phyloP scores from a whole-genome alignment of 2,888 invertebrate genomes.

The Odontomyia ornata region DNA sequence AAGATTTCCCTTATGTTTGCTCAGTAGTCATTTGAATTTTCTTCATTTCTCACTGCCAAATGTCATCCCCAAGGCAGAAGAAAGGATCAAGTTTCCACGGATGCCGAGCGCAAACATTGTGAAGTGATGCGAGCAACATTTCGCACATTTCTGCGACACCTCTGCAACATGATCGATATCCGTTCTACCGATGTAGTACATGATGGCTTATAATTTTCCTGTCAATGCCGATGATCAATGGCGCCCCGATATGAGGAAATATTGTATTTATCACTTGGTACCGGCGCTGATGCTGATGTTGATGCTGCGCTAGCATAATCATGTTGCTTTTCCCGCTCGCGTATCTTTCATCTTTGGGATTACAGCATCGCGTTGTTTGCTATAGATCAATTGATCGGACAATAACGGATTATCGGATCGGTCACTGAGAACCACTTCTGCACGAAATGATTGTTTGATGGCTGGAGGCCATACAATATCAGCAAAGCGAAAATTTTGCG shows the following conservation, averaged over 20 bases:
- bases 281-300: not conserved
- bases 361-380: constrained; percentile 16
- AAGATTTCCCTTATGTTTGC: no score
- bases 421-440: constrained; percentile 18
- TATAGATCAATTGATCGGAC: not conserved
- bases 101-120: not conserved
- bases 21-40: not conserved
- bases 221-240: constrained; percentile 40
- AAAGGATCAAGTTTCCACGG: constrained; percentile 19
- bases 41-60: not conserved
- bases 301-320: constrained; percentile 27
- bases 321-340: not conserved
- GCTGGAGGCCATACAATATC: not conserved
- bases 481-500: not conserved
- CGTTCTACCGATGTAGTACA: constrained; percentile 24
- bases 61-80: not conserved
- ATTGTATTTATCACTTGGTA: constrained; percentile 36
- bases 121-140: constrained; percentile 16
- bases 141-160: constrained; percentile 39
- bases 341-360: constrained; percentile 34
- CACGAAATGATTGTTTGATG: not conserved
- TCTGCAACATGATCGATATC: constrained; percentile 40
- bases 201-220: constrained; percentile 44
- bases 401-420: not conserved
- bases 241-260: constrained; percentile 39